Conservation (phyloP, 2,888 invertebrate species). For the Crossocerus cetratus region DNA sequence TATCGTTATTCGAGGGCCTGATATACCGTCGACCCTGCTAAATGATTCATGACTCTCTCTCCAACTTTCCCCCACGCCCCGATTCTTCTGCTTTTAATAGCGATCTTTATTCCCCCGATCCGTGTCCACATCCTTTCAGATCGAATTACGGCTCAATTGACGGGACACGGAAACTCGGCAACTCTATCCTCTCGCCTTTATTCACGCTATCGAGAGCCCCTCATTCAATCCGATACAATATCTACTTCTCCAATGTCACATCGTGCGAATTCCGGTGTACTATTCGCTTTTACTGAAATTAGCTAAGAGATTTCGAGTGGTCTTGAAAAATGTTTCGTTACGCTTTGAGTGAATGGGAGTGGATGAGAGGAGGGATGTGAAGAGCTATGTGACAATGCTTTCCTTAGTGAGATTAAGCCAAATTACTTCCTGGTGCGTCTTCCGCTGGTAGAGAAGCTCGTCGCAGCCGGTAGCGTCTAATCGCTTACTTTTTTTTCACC, state of each 20-base stretch:
- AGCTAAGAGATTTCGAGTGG: background rate
- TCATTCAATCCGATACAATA: too few relatives aligned
- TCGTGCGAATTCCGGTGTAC: too few relatives aligned
- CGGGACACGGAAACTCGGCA: too few relatives aligned
- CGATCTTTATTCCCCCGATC: slow-evolving; percentile 22
- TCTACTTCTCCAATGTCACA: too few relatives aligned
- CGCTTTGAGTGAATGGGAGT: background rate
- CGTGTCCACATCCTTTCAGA: slow-evolving; percentile 19
- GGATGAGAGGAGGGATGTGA: slow-evolving; percentile 31
- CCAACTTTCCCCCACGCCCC: slow-evolving; percentile 1
- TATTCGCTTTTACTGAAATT: background rate
- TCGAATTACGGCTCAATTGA: too few relatives aligned
- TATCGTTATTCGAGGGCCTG: slow-evolving; percentile 61
- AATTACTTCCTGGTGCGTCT: slow-evolving; percentile 46
- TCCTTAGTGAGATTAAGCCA: slow-evolving; percentile 51
- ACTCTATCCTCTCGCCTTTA: too few relatives aligned
- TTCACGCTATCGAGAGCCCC: too few relatives aligned
- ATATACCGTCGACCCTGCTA: slow-evolving; percentile 46
- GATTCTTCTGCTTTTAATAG: slow-evolving; percentile 27
- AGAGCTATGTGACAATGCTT: slow-evolving; percentile 45
- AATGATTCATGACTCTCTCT: slow-evolving; percentile 58
- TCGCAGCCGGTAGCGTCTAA: slow-evolving; percentile 49
- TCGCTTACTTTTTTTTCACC: slow-evolving; percentile 58
- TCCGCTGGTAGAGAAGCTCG: slow-evolving; percentile 16
- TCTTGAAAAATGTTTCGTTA: slow-evolving; percentile 26